Base-by-base conservation (phyloP, 2,888 invertebrate species). In the Petrolisthes cinctipes region DNA sequence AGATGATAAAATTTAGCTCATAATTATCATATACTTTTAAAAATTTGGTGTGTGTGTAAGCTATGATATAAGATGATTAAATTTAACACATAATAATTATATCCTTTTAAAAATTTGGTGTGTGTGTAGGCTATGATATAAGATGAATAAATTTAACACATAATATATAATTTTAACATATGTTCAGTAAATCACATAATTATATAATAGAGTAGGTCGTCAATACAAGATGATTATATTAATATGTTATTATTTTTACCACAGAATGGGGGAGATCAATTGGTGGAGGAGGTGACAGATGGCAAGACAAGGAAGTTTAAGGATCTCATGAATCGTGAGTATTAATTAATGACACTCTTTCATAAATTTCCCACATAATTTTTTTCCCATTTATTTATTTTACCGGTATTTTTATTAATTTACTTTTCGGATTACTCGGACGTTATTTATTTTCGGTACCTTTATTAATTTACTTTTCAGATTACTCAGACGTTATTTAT, bases 291-390 rank as follows among this genome's bases (percentile, higher is more conserved):
- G 92, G 96, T 96, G 92, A 94, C 95, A 0, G 94, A 95, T 56
- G 95, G 94, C 4, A 94, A 94, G 14, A 97, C 94, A 91, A 94
- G 97, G 86, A 95, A 95, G 93, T 97, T 97, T 93, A 95, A 96
- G 92, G 97, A 97, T 93, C 93, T 98, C 51, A 97, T 97, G 97
- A 97, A 97, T 82, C 98, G 97, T 97, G 94, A 95, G 96, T 94
- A n/a, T 37, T 37, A n/a, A n/a, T n/a, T n/a, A n/a, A 7, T 66
- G 66, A 66, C 14, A 14, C 66, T 66, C 9, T 7, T 66, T 7
- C 7, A 66, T 66, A 7, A 66, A 11, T 11, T 66, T 66, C 11
- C 9, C 9, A 75, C 20, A 75, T 79, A 14, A 51, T 14, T 51
- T 54, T 79, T 54, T 17, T 11, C 9, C 54, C 54, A 2, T 14